Percentiles rank a stretch among this genome's conserved stretches.
Conservation (phyloP, 2,797 vertebrate species). For the Catostomus latipinnis region DNA sequence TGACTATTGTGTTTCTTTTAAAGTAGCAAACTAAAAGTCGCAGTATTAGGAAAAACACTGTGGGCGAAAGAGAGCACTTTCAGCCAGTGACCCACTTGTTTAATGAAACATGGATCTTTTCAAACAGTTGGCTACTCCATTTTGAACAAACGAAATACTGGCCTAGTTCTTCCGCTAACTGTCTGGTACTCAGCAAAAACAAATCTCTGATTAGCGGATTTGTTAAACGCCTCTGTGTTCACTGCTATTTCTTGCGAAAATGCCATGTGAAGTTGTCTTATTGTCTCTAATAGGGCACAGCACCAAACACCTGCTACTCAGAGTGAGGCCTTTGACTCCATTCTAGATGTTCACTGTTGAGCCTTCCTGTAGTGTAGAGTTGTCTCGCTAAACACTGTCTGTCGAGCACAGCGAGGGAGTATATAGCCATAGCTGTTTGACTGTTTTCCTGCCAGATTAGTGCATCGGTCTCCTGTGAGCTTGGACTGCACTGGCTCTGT, state of each 20-base stretch:
- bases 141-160: constrained; percentile 39
- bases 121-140: constrained; percentile 21
- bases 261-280: constrained; percentile 20
- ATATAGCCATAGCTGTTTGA: constrained; percentile 69
- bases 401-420: constrained; percentile 72
- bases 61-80: constrained; percentile 36
- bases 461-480: constrained; percentile 54
- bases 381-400: constrained; percentile 66
- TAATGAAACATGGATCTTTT: constrained; percentile 50
- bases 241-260: background rate
- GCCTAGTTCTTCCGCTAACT: constrained; percentile 38
- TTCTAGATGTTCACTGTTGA: constrained; percentile 49
- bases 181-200: constrained; percentile 25
- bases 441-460: constrained; percentile 65
- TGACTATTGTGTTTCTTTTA: background rate
- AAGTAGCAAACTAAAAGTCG: constrained; percentile 24
- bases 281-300: constrained; percentile 39
- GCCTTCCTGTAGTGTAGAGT: constrained; percentile 57
- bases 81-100: constrained; percentile 45
- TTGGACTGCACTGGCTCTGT: constrained; percentile 32
- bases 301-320: constrained; percentile 68
- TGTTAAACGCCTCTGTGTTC: background rate
- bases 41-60: constrained; percentile 15
- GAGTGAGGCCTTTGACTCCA: constrained; percentile 48
- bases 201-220: constrained; percentile 4